Percentiles rank a stretch among this genome's conserved stretches.
Evolutionary conservation across 1,140 invertebrate genomes (phyloP).

Genomic region (Microplitis demolitor): DNA sequence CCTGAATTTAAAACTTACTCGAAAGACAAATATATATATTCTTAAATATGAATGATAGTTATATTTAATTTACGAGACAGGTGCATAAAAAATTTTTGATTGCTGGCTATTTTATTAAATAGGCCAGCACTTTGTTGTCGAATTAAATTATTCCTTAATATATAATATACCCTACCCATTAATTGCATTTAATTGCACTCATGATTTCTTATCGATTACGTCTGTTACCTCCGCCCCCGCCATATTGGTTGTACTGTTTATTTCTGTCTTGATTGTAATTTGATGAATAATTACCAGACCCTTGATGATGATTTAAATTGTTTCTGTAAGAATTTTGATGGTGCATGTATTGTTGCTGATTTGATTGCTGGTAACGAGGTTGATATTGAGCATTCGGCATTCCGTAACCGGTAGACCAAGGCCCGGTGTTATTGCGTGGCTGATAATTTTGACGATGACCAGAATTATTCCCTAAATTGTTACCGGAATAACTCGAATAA

Average conservation of each 20-base stretch:
- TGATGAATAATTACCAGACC: too few species aligned
- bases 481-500: conserved; percentile 30
- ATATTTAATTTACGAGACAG: too few species aligned
- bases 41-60: too few species aligned
- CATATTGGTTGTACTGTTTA: conserved; percentile 35
- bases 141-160: background rate
- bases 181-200: background rate
- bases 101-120: background rate
- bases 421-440: conserved; percentile 12
- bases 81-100: too few species aligned
- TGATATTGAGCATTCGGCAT: conserved; percentile 22
- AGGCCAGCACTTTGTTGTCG: background rate
- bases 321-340: conserved; percentile 2
- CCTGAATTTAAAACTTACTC: too few species aligned
- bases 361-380: conserved; percentile 27
- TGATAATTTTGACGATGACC: conserved; percentile 25
- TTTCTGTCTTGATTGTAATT: conserved; percentile 26
- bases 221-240: conserved; percentile 23
- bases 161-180: too few species aligned
- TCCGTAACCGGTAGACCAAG: conserved; percentile 28
- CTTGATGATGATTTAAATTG: background rate
- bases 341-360: conserved; percentile 27
- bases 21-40: too few species aligned
- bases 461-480: conserved; percentile 14
- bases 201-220: conserved; percentile 24